Base-by-base conservation (phyloP, 2,888 invertebrate species). In the Lydus trimaculatus region DNA sequence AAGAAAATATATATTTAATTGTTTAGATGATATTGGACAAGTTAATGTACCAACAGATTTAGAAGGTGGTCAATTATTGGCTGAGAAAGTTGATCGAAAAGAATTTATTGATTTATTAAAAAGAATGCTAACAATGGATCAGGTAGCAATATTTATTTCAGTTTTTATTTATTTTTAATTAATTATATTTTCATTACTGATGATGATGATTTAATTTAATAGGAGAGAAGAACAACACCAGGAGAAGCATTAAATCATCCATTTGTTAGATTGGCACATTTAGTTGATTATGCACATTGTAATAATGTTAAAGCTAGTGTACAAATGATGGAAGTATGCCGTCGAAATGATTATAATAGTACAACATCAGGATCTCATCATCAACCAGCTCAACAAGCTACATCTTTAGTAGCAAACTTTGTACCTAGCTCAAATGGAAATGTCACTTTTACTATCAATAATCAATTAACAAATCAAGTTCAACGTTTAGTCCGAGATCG, bases 1-100 rank as follows among this genome's bases (percentile, higher is more conserved):
- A 5, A 88, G 99, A 81, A 99, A 99, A 86, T 99, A 99, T 86
- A 98, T 99, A 80, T 99, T 99, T 87, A 99, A 99, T 87, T 98
- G 98, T 87, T 89, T 99, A 77, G 99, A 99, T 84, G 99, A 99
- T 85, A 99, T 99, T 85, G 97, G 95, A 72, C 94, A 96, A 87
- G 97, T 97, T 8, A 97, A 97, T 84, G 96, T 97, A 75, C 97
- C 97, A 71, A 96, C 95, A n/a, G 98, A 99, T 87, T 88, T 99
- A 78, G 98, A 99, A 86, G 97, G 98, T 31, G 95, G 97, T 71
- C 99, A 99, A 84, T 87, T 98, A 75, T 87, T 98, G 82, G 98
- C 98, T 0, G 99, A 99, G 86, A 98, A 98, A 85, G 95, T 97
- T 31, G 99, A 99, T 86, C 90, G 99, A 71, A 90, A 96, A 79